Evolutionary conservation across 2,113 vertebrate species (phyloP).

Genomic region (Myxocyprinus asiaticus): DNA sequence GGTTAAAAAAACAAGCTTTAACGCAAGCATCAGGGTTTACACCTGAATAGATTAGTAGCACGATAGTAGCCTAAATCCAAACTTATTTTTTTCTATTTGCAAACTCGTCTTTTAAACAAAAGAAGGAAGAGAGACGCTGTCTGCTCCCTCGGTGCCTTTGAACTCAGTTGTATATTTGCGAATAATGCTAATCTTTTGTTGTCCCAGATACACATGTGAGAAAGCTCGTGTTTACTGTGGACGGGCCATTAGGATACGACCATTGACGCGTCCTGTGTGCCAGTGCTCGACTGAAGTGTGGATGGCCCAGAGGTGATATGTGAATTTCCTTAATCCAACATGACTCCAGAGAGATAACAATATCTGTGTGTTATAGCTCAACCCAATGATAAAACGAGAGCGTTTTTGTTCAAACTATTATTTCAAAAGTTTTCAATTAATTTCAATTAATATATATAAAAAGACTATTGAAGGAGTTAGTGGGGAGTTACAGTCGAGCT

Average conservation of each 20-base stretch:
- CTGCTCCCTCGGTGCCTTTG: constrained; percentile 63
- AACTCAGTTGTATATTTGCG: constrained; percentile 76
- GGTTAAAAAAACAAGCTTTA: too few relatives aligned
- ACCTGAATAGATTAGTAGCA: background rate
- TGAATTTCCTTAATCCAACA: constrained; percentile 65
- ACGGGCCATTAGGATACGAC: constrained; percentile 61
- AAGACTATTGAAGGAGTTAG: too few relatives aligned
- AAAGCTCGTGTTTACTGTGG: constrained; percentile 67
- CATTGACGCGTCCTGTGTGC: constrained; percentile 46
- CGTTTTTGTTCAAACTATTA: too few relatives aligned
- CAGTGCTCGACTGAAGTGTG: constrained; percentile 65
- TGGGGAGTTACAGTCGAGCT: too few relatives aligned
- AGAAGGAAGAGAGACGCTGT: constrained; percentile 61
- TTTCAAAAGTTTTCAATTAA: too few relatives aligned
- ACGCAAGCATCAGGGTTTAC: too few relatives aligned
- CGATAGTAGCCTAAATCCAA: constrained; percentile 5
- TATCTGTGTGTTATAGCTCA: too few relatives aligned
- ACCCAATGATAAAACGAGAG: too few relatives aligned
- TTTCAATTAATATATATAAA: too few relatives aligned
- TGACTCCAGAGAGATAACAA: background rate
- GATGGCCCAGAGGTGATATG: constrained; percentile 63
- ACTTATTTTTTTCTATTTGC: background rate
- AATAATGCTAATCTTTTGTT: constrained; percentile 77
- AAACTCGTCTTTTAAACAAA: constrained; percentile 50
- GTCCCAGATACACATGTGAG: constrained; percentile 72